Evolutionary conservation across 2,888 invertebrate genomes (phyloP).

Genomic region (Drosophila limbata): DNA sequence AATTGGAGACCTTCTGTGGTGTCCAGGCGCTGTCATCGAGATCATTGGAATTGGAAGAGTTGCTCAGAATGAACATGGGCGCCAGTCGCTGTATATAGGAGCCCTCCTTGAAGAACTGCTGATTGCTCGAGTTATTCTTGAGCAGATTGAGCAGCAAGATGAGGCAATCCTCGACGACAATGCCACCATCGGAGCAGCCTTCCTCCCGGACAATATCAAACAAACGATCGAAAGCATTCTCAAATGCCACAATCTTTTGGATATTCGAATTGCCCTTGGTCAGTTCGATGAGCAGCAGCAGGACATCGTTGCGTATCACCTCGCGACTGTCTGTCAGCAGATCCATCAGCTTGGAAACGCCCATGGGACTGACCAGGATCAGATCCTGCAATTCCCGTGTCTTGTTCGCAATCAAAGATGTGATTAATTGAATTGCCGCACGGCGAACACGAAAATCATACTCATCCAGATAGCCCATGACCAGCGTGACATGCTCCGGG

Average conservation of each 20-base stretch:
- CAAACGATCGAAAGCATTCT: constrained; percentile 98
- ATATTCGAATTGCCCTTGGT: constrained; percentile 96
- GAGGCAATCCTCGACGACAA: constrained; percentile 99
- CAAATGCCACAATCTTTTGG: constrained; percentile 99
- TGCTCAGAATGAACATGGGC: constrained; percentile 92
- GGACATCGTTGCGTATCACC: constrained; percentile 97
- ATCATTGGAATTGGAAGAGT: constrained; percentile 86
- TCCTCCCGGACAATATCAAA: constrained; percentile 97
- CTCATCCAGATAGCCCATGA: constrained; percentile 95
- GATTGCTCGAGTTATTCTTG: constrained; percentile 98
- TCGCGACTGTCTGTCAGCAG: constrained; percentile 96
- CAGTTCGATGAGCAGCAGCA: constrained; percentile 95
- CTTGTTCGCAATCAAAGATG: constrained; percentile 93
- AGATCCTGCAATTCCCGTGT: constrained; percentile 95
- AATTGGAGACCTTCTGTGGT: constrained; percentile 97
- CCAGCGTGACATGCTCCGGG: constrained; percentile 92
- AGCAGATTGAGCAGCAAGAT: constrained; percentile 96
- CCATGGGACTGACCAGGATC: constrained; percentile 96
- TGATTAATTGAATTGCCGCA: constrained; percentile 95
- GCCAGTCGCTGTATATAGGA: constrained; percentile 96
- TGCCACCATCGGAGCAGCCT: constrained; percentile 97
- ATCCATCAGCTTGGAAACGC: constrained; percentile 98
- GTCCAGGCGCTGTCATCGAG: constrained; percentile 93
- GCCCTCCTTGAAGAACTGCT: constrained; percentile 99
- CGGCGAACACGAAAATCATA: constrained; percentile 97